A percentile compares a stretch with the other conserved stretches of the same genome.
phyloP scores from a whole-genome alignment of 2,797 vertebrate genomes.

The Brotogeris chrysoptera region DNA sequence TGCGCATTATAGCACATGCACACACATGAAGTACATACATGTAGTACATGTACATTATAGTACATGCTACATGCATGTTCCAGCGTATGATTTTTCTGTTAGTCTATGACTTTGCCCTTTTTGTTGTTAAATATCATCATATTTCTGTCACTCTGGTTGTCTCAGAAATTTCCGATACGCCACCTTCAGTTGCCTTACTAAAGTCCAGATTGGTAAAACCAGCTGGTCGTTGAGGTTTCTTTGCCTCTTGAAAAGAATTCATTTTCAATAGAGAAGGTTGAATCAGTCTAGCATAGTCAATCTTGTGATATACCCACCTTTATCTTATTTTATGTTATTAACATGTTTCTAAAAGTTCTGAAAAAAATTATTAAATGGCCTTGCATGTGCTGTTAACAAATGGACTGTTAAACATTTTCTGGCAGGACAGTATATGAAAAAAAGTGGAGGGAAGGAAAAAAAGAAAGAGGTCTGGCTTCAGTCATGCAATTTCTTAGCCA shows the following conservation, averaged over 20 bases:
- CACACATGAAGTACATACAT: not conserved
- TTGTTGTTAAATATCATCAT: not conserved
- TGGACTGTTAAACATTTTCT: not conserved
- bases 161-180: not conserved
- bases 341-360: not conserved
- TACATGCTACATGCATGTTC: not conserved
- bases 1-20: not conserved
- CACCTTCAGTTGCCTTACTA: not conserved
- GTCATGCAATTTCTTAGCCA: not conserved
- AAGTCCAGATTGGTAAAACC: not conserved
- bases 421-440: not conserved
- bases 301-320: not conserved
- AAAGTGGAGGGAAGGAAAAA: not conserved
- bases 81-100: not conserved
- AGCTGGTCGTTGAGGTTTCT: not conserved
- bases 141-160: not conserved
- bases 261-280: not conserved
- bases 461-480: not conserved
- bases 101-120: not conserved
- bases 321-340: not conserved
- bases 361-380: not conserved
- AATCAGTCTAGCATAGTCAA: not conserved
- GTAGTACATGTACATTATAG: not conserved
- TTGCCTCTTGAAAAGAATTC: not conserved
- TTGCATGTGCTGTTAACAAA: not conserved